Conservation (phyloP, 1,140 invertebrate species). For the Neodiprion virginianus region DNA sequence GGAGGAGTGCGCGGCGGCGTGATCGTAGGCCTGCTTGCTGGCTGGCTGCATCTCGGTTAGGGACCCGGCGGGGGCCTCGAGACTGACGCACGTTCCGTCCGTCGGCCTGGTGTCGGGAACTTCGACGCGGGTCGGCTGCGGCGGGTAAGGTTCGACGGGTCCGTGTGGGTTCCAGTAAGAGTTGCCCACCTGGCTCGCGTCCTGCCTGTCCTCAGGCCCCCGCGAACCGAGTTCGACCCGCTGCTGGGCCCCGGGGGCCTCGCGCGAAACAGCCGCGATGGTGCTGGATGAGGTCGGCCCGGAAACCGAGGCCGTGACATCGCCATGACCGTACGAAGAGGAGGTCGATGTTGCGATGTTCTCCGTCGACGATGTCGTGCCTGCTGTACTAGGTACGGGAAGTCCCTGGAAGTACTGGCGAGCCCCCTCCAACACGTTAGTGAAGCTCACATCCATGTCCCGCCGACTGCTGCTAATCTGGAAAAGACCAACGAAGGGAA, state of each 20-base stretch:
- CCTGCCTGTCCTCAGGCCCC: constrained; percentile 34
- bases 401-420: constrained; percentile 81
- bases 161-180: constrained; percentile 47
- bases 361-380: constrained; percentile 54
- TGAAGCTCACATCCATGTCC: constrained; percentile 78
- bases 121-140: constrained; percentile 52
- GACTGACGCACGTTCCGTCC: constrained; percentile 45
- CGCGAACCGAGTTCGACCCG: constrained; percentile 30
- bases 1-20: constrained; percentile 44
- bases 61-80: constrained; percentile 38
- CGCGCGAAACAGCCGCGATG: constrained; percentile 43
- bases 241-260: constrained; percentile 51
- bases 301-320: constrained; percentile 26
- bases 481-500: constrained; percentile 30
- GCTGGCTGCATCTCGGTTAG: constrained; percentile 57
- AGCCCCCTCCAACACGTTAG: constrained; percentile 80
- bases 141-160: constrained; percentile 50
- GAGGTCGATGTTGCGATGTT: constrained; percentile 54
- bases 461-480: constrained; percentile 57
- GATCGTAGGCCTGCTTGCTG: constrained; percentile 26
- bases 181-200: constrained; percentile 31
- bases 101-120: constrained; percentile 54
- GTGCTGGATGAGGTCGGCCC: constrained; percentile 27
- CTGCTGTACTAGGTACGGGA: constrained; percentile 65
- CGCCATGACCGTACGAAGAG: constrained; percentile 47